Base-by-base conservation (phyloP, 2,797 vertebrate genomes). In the Pipistrellus pipistrellus region DNA sequence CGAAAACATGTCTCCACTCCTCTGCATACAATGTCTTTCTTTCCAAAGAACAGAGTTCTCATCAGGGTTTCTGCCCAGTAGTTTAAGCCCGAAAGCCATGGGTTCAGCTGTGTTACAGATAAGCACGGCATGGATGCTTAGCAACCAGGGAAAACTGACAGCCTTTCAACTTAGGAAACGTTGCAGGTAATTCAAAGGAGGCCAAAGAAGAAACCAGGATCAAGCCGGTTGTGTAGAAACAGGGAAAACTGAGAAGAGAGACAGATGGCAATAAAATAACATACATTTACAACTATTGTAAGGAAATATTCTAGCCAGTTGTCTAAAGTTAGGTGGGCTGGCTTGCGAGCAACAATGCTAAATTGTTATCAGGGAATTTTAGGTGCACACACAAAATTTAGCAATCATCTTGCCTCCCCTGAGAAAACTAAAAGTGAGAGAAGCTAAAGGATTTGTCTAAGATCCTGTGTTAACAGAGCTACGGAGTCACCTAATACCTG, bases 401-500 rank as follows among this genome's bases (percentile, higher is more conserved):
- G 9, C 18, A 20, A 35, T 46, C 66, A 86, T 51, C 55, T 32
- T 59, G 30, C 57, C 76, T 55, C 48, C 44, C 18, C 46, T 6
- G 27, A 92, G 75, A 69, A 85, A 91, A 46, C 2, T 23, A 35
- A 82, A 64, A 30, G 15, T 35, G 48, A 71, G 30, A 77, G 25
- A 17, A 59, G 44, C 35, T 53, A 10, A 80, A 55, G 15, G 21
- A 81, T 25, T 44, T 18, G 18, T 32, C 75, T 18, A 21, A 14
- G 73, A n/a, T 46, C 35, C 14, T 48, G 8, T 4, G 14, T 17
- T 8, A 6, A 46, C 0, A 23, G 32, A 66, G 59, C 66, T 6
- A 7, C 20, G 3, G 1, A 46, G 30, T 59, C 55, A 64, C 71
- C 51, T 4, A 11, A 17, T 1, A 1, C 1, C 35, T 10, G 4